Evolutionary conservation across 2,888 invertebrate genomes (phyloP), one percentile per base, ranked within the genome.

Genomic region (Boloria selene): DNA sequence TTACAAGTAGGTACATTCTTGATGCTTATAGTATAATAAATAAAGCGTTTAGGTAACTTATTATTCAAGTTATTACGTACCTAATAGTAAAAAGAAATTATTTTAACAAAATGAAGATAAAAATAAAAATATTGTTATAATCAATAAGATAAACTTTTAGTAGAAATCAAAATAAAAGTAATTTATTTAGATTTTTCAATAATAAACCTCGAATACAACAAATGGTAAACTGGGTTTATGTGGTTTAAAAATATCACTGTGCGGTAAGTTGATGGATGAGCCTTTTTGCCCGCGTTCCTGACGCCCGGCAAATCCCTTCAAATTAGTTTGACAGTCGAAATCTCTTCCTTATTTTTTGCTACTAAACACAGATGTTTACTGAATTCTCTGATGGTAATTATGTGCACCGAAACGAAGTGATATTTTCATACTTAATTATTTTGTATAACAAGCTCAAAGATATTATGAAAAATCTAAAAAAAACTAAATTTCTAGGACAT

Each of bases 321-420:
- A 85, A 87, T 90, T 88, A 90, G 82, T 86, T 86, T 86, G 90
- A 89, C 91, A 90, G 86, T 73, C 80, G 86, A 86, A 81, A 87
- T 85, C 87, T 86, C 82, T 85, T 84, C 86, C 87, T 72, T 78
- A 84, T 82, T 90, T 90, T 90, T 91, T 89, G 73, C 73, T 69
- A 63, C 69, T 77, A 82, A 38, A 78, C 78, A 84, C 90, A 91
- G 85, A 90, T 91, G 90, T 87, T 84, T 85, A 86, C 86, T 83
- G 79, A 74, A 76, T 80, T 75, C 78, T 74, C 75, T 74, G 72
- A 75, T 75, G 82, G 82, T 90, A 91, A 91, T 91, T 87, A 90
- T 75, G 88, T 83, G 90, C 79, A 83, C 79, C 85, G 84, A 83
- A 79, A 83, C 83, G 85, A 84, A 87, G 85, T 87, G 82, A 71